Percentiles rank a stretch among this genome's conserved stretches.
These are phyloP conservation scores for Pavo muticus DNA, from an alignment of 2,113 vertebrate genomes.

Conservation along the genomic window DNA sequence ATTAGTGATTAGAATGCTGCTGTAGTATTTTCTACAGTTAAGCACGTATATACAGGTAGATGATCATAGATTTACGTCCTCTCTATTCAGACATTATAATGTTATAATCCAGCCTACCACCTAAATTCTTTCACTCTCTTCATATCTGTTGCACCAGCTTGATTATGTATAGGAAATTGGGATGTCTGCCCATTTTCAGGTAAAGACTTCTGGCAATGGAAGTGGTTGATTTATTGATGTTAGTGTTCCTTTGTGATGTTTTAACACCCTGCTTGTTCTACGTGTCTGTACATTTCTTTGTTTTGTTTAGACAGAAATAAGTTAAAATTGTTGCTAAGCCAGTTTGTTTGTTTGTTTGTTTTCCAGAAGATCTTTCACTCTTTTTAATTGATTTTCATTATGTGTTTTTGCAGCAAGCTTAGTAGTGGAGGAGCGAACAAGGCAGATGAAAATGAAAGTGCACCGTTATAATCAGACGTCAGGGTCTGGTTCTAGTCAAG, in stretches of 20 bases:
- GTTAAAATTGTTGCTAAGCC: slow-evolving; percentile 62
- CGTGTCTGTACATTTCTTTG: slow-evolving; percentile 64
- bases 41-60: neutral
- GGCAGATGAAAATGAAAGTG: slow-evolving; percentile 93
- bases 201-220: neutral
- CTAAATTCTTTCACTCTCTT: slow-evolving; percentile 36
- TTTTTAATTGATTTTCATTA: slow-evolving; percentile 80
- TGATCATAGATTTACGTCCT: neutral
- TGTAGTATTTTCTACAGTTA: neutral
- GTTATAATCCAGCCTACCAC: neutral
- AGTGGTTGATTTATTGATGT: slow-evolving; percentile 51
- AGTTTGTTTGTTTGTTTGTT: neutral
- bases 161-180: slow-evolving; percentile 30
- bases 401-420: slow-evolving; percentile 89
- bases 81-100: slow-evolving; percentile 9
- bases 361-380: neutral
- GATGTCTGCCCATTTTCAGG: slow-evolving; percentile 35
- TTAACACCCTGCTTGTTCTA: slow-evolving; percentile 61
- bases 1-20: neutral
- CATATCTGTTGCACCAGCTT: slow-evolving; percentile 28
- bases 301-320: slow-evolving; percentile 45
- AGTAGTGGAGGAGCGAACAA: slow-evolving; percentile 91
- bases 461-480: slow-evolving; percentile 92
- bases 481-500: slow-evolving; percentile 93
- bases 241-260: slow-evolving; percentile 64